Evolutionary conservation across 2,797 vertebrate species (phyloP).

Genomic region (Borostomias antarcticus): DNA sequence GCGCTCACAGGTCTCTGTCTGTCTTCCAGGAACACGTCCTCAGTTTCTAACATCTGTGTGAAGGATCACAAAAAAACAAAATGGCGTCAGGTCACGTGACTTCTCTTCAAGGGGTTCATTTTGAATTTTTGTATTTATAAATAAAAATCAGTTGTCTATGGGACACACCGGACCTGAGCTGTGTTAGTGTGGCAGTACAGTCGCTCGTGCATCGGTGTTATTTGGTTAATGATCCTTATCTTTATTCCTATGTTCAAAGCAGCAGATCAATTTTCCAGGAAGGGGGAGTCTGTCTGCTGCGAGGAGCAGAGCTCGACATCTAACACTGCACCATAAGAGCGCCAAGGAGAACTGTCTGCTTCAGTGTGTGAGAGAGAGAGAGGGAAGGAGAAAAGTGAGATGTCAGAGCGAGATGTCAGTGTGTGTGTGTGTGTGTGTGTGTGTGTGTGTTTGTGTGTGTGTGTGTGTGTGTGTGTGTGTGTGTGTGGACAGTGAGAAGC

Average conservation of each 20-base stretch:
- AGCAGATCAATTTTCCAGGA: background rate
- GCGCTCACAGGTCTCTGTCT: conserved; percentile 41
- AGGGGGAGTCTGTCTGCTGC: too few relatives aligned
- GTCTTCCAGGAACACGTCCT: conserved; percentile 36
- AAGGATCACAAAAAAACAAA: conserved; percentile 30
- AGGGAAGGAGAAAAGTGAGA: background rate
- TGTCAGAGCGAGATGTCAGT: background rate
- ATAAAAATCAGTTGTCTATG: background rate
- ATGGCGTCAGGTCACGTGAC: conserved; percentile 20
- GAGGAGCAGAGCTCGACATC: conserved; percentile 11
- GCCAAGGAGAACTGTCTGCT: background rate
- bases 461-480: background rate
- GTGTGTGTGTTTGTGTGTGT: too few relatives aligned
- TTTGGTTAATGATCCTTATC: conserved; percentile 1
- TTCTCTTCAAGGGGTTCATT: conserved; percentile 17
- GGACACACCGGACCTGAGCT: too few relatives aligned
- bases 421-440: background rate
- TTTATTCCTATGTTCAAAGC: conserved; percentile 21
- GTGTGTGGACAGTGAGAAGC: background rate
- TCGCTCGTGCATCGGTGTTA: conserved; percentile 3
- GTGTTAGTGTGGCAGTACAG: background rate
- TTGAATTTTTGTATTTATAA: conserved; percentile 7
- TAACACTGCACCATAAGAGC: background rate
- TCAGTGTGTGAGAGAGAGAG: background rate
- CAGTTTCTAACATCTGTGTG: conserved; percentile 35